These are phyloP conservation scores for Drosophila punjabiensis DNA, from an alignment of 1,140 invertebrate species.

Conservation along the genomic window DNA sequence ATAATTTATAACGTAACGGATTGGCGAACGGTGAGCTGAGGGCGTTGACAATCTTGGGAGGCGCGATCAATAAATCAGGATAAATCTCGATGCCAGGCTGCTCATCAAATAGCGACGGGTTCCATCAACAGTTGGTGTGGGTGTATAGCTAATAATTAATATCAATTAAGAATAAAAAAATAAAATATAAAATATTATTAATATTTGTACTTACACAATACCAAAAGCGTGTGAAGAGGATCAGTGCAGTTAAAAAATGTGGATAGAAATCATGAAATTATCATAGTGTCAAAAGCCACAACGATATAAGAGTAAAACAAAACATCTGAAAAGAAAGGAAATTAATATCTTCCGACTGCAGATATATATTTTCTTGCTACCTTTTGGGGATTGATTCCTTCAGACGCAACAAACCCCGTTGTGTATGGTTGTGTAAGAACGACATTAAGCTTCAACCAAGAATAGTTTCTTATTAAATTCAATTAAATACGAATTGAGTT, in stretches of 20 bases:
- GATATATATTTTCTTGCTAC: neutral
- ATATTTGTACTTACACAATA: neutral
- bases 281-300: neutral
- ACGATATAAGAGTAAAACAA: no score
- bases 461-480: neutral
- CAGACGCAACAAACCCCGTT: neutral
- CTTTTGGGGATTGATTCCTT: neutral
- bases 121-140: neutral
- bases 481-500: accelerated
- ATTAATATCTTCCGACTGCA: neutral
- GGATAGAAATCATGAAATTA: neutral
- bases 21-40: no score
- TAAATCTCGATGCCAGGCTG: neutral
- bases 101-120: neutral
- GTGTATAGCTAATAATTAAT: no score
- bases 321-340: no score
- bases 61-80: neutral
- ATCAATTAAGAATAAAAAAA: no score
- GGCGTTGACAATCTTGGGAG: neutral
- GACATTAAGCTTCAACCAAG: neutral
- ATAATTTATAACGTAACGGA: no score
- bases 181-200: no score
- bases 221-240: neutral
- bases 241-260: neutral
- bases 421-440: neutral